These are phyloP conservation scores for Forficula auricularia DNA, from an alignment of 1,140 invertebrate species.

Conservation along the genomic window DNA sequence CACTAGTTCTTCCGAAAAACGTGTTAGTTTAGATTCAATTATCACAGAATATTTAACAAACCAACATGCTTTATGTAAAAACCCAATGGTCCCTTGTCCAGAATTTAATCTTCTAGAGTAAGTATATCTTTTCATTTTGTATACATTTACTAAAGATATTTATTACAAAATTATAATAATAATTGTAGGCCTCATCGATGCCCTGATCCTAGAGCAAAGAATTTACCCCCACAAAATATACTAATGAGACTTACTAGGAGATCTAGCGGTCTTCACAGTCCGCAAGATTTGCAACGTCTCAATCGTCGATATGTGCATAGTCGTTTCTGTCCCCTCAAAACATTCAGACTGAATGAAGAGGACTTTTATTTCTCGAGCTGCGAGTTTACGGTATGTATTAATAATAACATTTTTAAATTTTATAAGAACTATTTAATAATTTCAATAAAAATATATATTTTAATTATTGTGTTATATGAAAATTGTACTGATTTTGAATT, in stretches of 20 bases:
- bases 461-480: no score
- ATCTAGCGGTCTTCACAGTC: constrained; percentile 32
- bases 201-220: constrained; percentile 64
- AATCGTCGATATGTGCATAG: constrained; percentile 74
- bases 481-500: constrained; percentile 9
- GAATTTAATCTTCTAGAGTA: constrained; percentile 74
- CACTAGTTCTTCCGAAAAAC: constrained; percentile 20
- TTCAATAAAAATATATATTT: constrained; percentile 11
- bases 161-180: constrained; percentile 4
- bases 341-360: constrained; percentile 52
- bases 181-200: constrained; percentile 70
- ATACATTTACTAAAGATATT: no score
- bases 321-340: constrained; percentile 71
- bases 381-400: constrained; percentile 47
- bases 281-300: constrained; percentile 32
- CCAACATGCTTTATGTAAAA: constrained; percentile 85
- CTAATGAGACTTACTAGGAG: constrained; percentile 37
- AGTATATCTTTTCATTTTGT: constrained; percentile 22
- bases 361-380: constrained; percentile 71
- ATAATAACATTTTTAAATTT: no score
- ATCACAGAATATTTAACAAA: constrained; percentile 90
- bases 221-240: constrained; percentile 51
- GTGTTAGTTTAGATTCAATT: constrained; percentile 71
- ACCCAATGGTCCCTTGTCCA: constrained; percentile 78
- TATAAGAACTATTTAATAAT: constrained; percentile 21